Conservation (phyloP, 1,140 invertebrate genomes). For the Linepithema humile region DNA sequence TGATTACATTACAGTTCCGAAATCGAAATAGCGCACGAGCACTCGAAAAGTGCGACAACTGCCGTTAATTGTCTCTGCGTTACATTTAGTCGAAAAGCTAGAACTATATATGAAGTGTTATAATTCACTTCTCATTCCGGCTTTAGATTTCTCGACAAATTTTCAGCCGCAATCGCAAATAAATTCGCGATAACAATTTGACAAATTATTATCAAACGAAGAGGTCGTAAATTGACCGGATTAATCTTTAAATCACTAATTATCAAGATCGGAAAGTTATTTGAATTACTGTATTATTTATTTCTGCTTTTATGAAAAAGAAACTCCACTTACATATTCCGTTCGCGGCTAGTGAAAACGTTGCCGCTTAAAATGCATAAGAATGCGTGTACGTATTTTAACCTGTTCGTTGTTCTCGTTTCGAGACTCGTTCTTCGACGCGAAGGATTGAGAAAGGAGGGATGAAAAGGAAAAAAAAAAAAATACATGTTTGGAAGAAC, state of each 20-base stretch:
- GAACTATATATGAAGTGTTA: background rate
- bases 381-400: slow-evolving; percentile 21
- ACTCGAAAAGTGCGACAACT: background rate
- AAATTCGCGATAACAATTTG: background rate
- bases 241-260: background rate
- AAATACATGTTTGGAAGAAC: slow-evolving; percentile 16
- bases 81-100: background rate
- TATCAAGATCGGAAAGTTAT: too few species aligned
- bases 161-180: background rate
- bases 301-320: background rate
- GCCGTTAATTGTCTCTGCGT: background rate
- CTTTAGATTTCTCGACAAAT: background rate
- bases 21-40: background rate
- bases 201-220: background rate
- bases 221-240: background rate
- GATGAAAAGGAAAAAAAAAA: background rate
- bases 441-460: background rate
- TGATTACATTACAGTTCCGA: background rate
- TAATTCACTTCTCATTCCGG: background rate
- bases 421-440: slow-evolving; percentile 13
- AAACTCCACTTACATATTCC: background rate
- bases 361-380: slow-evolving; percentile 17
- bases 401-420: slow-evolving; percentile 33
- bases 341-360: slow-evolving; percentile 26
- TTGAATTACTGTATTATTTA: background rate